phyloP scores from a whole-genome alignment of 2,888 invertebrate genomes.

The Phania funesta region DNA sequence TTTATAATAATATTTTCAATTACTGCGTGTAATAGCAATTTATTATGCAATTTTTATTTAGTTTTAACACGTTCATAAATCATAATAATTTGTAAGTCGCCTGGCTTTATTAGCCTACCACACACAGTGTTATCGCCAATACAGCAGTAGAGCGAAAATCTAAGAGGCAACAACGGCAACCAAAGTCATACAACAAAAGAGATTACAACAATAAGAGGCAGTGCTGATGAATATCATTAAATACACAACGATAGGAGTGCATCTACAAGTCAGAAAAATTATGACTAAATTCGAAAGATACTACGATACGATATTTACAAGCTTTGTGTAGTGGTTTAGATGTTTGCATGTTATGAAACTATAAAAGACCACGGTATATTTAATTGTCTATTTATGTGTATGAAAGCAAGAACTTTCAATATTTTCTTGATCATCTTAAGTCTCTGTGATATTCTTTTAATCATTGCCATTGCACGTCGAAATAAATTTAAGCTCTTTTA shows the following conservation, averaged over 20 bases:
- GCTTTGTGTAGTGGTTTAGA: too few relatives aligned
- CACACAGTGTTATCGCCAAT: conserved; percentile 44
- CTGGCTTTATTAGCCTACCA: conserved; percentile 50
- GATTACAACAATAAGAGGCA: conserved; percentile 44
- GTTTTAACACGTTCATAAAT: conserved; percentile 34
- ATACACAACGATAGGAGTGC: conserved; percentile 32
- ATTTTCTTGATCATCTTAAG: too few relatives aligned
- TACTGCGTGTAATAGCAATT: not conserved
- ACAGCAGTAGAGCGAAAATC: not conserved
- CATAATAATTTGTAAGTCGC: conserved; percentile 56
- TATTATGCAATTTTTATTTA: conserved; percentile 5
- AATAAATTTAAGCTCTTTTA: too few relatives aligned
- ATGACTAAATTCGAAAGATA: conserved; percentile 23
- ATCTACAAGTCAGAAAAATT: not conserved
- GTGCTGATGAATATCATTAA: conserved; percentile 53
- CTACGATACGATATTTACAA: too few relatives aligned
- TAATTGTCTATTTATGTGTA: too few relatives aligned
- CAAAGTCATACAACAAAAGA: conserved; percentile 28
- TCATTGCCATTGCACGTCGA: too few relatives aligned
- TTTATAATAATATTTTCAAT: not conserved
- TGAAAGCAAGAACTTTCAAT: too few relatives aligned
- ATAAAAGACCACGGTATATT: too few relatives aligned
- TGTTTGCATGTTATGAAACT: too few relatives aligned
- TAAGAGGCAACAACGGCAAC: not conserved
- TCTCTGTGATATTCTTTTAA: too few relatives aligned